Evolutionary conservation across 2,888 invertebrate genomes (phyloP), one percentile per base, ranked within the genome.

Genomic region (Eristalinus sepulchralis): DNA sequence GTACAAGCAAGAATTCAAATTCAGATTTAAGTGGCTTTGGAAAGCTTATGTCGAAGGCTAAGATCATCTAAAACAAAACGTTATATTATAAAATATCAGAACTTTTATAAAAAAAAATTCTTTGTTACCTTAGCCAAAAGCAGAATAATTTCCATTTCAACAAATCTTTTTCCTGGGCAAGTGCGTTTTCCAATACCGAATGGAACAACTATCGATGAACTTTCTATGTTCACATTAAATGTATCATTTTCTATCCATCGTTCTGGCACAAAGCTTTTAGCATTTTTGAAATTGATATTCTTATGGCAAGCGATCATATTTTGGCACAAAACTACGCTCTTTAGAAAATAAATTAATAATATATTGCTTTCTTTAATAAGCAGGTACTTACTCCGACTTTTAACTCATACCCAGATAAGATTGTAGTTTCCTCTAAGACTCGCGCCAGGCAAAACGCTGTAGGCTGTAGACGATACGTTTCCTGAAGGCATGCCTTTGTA

Each of bases 161-260:
- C 96, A 90, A 97, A 97, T 82, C 97, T 93, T 92, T 97, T 97
- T 63, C 97, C 97, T 0, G 97, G 97, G 90, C 97, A 97, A 92
- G 96, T 96, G 62, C 97, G 94, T 70, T 95, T 94, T 0, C 97
- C 97, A 39, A 95, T 93, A 0, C 97, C 97, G 91, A 97, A 97
- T 0, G 97, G 97, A 8, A 95, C 95, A 1, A 97, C 95, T 66
- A 97, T 92, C 62, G 94, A 93, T 0, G 96, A 94, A 88, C 90
- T 90, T 36, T 91, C 91, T 78, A 91, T 90, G 59, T 92, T 91
- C 0, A 94, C 90, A 39, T 90, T 90, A 64, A 92, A 91, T 47
- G 91, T 93, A 13, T 89, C 90, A 4, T 89, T 89, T 86, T 93
- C 92, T 27, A 96, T 90, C 97, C 97, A 97, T 55, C 97, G 94